A percentile compares a stretch with the other conserved stretches of the same genome.
phyloP scores from a whole-genome alignment of 2,797 vertebrate genomes.

The Natrix natrix region DNA sequence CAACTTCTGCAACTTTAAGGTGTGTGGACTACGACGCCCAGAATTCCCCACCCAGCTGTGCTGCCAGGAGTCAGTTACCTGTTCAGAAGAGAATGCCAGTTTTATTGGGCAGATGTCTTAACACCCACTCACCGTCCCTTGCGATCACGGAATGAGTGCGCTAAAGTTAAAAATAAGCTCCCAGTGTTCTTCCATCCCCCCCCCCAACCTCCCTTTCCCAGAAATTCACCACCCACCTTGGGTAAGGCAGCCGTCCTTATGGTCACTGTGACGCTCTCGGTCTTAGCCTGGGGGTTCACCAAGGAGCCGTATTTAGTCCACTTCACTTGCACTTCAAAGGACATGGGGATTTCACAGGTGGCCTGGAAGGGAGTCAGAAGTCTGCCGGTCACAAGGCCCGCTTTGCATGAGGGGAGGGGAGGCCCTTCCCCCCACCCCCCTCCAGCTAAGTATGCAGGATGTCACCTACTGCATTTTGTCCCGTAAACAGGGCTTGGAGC shows the following conservation, averaged over 20 bases:
- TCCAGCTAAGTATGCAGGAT: background rate
- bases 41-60: background rate
- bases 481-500: background rate
- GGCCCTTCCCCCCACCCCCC: fast-evolving
- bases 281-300: slow-evolving; percentile 86
- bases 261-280: slow-evolving; percentile 78
- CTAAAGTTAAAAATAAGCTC: background rate
- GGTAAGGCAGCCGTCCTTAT: slow-evolving; percentile 57
- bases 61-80: background rate
- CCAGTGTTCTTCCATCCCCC: fast-evolving
- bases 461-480: background rate
- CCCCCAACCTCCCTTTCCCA: no score
- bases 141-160: background rate
- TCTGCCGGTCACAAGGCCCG: background rate
- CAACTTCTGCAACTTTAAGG: background rate
- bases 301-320: slow-evolving; percentile 92
- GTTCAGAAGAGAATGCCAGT: background rate
- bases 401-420: background rate
- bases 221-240: slow-evolving; percentile 73
- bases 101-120: background rate
- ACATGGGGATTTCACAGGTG: slow-evolving; percentile 83
- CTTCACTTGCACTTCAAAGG: slow-evolving; percentile 80
- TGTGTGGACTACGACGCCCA: background rate
- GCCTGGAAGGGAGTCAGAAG: slow-evolving; percentile 53
- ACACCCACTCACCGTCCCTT: background rate